A percentile compares a stretch with the other conserved stretches of the same genome.
Evolutionary conservation across 2,888 invertebrate genomes (phyloP).

Genomic region (Cosmorhoe ocellata): DNA sequence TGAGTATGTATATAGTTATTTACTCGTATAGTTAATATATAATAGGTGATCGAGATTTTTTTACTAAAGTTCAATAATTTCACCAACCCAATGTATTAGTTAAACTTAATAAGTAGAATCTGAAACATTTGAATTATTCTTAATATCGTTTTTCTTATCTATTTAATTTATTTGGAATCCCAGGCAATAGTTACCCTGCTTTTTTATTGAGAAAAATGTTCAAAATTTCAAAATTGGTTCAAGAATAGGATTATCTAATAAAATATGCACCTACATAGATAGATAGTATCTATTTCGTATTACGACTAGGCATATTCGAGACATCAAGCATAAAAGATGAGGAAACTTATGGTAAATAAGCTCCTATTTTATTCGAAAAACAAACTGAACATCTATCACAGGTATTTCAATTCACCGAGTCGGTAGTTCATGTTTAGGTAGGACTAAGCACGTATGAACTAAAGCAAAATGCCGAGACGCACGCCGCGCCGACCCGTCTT

Average conservation of each 20-base stretch:
- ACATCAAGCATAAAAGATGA: constrained; percentile 8
- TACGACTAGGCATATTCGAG: constrained; percentile 16
- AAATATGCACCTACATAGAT: constrained; percentile 33
- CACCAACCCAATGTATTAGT: constrained; percentile 7
- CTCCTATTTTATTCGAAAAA: constrained; percentile 7
- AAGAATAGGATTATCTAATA: constrained; percentile 52
- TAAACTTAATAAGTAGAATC: background rate
- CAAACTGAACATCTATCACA: constrained; percentile 52
- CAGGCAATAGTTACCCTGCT: constrained; percentile 77
- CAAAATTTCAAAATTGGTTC: constrained; percentile 70
- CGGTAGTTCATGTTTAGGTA: background rate
- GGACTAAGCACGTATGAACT: no score
- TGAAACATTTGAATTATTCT: constrained; percentile 29
- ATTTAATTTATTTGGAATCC: constrained; percentile 57
- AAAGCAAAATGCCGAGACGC: background rate
- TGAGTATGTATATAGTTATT: constrained; percentile 19
- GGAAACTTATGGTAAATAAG: constrained; percentile 7
- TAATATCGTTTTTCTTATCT: constrained; percentile 51
- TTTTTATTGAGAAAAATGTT: constrained; percentile 65
- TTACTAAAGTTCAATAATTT: background rate
- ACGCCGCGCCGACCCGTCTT: no score
- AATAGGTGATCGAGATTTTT: no score
- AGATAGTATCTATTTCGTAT: constrained; percentile 23
- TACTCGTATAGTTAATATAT: no score
- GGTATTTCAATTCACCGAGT: constrained; percentile 42